Evolutionary conservation across 2,888 invertebrate species (phyloP), one percentile per base, ranked within the genome.

Genomic region (Epirrhoe alternata): DNA sequence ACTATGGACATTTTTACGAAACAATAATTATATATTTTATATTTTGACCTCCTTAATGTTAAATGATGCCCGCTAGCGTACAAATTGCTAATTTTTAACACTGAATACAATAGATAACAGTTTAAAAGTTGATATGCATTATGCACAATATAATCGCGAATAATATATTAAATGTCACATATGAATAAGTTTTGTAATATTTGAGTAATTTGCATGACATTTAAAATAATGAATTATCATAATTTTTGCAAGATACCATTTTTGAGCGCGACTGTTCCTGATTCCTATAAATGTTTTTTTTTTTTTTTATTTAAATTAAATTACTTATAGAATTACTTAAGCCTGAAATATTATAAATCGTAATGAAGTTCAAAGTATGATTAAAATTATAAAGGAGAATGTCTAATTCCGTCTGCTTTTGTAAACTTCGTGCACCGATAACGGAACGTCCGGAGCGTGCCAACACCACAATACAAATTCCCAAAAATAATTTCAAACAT

Each of bases 401-500:
- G 57, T 45, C 38, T 53, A 38, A 64, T 35, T 38, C 55, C 63
- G 62, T 69, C 66, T 65, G 38, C 67, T 65, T 71, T 68, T 66
- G 71, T 66, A 71, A 65, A 74, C 64, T 64, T 76, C 69, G 68
- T 66, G 68, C 56, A 72, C 59, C 64, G 52, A 72, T 72, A 65
- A 80, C 73, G 78, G 78, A 72, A 79, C 79, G 77, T 77, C 78
- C 75, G 75, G 76, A 80, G 75, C 77, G 79, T 82, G 79, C 79
- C 77, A 81, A 82, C 82, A 83, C 76, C 70, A 86, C 84, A 85
- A 85, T 80, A 83, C 80, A 76, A 85, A 87, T 86, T 85, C 86
- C 80, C 79, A 76, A 84, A 85, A 86, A 89, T 86, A 85, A 85
- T 82, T 59, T 84, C 84, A 83, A 85, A 85, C 84, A 86, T 84